Evolutionary conservation across 2,797 vertebrate species (phyloP), one percentile per base, ranked within the genome.

Genomic region (Ptychadena robeensis): DNA sequence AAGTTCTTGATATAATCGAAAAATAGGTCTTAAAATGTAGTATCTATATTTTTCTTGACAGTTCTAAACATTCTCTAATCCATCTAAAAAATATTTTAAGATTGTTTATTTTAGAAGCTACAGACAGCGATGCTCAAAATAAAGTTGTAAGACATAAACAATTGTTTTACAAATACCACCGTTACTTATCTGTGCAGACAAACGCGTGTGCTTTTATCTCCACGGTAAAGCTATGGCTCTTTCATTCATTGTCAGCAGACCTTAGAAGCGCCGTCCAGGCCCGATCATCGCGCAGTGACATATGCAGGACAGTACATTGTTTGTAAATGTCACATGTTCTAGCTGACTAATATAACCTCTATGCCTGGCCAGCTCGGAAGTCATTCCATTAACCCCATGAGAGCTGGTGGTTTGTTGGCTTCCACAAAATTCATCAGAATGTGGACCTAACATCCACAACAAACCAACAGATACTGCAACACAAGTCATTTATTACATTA

Each of bases 251-350:
- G 63, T 48, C 74, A 77, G 74, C 38, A 31, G 74, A 48, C 30
- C 28, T 64, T 66, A 67, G 63, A 32, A 48, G 73, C 38, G 15
- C 35, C 61, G 37, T 28, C 73, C 73, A 44, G 74, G 57, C 74
- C 61, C 44, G 27, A 31, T 48, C 74, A 48, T 27, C 32, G 37
- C 61, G 7, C 18, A 77, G 74, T 77, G 74, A 77, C 74, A 67
- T 53, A 37, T 64, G 38, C 74, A 77, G 74, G 63, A 77, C 63
- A 48, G 61, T 40, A 65, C 74, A 77, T 53, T 77, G 38, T 77
- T 65, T 77, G 61, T 48, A 77, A 77, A 77, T 65, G 74, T 77
- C 74, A 77, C 61, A 65, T 66, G 63, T 77, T 66, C 35, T 3
- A 44, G 63, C 61, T 66, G 74, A 77, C 74, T 65, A 77, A 66